phyloP scores from a whole-genome alignment of 2,888 invertebrate genomes.

The Phalera bucephala region DNA sequence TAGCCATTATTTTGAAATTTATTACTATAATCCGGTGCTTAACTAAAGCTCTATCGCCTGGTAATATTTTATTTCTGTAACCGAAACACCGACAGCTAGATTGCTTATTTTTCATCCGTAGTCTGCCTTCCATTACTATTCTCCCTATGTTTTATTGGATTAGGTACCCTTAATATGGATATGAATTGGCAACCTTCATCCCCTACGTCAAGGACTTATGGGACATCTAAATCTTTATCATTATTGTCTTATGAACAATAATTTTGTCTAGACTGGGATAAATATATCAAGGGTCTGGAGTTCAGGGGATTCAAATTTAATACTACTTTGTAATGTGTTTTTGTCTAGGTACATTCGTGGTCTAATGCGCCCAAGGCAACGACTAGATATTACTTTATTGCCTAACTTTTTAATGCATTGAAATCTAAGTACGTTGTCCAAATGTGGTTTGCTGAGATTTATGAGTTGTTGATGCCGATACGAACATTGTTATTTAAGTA shows the following conservation, averaged over 20 bases:
- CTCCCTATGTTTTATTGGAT: conserved; percentile 38
- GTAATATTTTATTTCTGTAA: conserved; percentile 6
- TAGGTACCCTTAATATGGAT: conserved; percentile 36
- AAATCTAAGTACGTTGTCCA: not conserved
- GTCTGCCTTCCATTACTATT: conserved; percentile 31
- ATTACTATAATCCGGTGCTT: conserved; percentile 14
- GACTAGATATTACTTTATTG: conserved; percentile 20
- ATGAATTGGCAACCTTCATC: conserved; percentile 42
- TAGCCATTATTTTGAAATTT: conserved; percentile 16
- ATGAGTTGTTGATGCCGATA: not conserved
- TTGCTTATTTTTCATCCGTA: conserved; percentile 39
- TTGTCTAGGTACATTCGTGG: conserved; percentile 31
- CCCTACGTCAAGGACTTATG: conserved; percentile 36
- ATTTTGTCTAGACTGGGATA: conserved; percentile 52
- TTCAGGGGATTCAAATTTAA: conserved; percentile 43
- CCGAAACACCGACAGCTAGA: conserved; percentile 23
- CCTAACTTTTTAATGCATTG: conserved; percentile 9
- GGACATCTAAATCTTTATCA: conserved; percentile 41
- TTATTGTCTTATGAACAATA: conserved; percentile 47
- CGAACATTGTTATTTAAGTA: not conserved
- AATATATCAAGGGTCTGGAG: conserved; percentile 39
- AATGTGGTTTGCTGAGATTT: not conserved
- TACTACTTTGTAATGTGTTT: conserved; percentile 44
- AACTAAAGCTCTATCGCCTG: conserved; percentile 2
- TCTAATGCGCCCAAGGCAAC: conserved; percentile 27